Evolutionary conservation across 30 jellyfish, hydroid and myxozoan genomes (phyloP), one percentile per base, ranked within the genome.

Genomic region (Aurelia coerulea): DNA sequence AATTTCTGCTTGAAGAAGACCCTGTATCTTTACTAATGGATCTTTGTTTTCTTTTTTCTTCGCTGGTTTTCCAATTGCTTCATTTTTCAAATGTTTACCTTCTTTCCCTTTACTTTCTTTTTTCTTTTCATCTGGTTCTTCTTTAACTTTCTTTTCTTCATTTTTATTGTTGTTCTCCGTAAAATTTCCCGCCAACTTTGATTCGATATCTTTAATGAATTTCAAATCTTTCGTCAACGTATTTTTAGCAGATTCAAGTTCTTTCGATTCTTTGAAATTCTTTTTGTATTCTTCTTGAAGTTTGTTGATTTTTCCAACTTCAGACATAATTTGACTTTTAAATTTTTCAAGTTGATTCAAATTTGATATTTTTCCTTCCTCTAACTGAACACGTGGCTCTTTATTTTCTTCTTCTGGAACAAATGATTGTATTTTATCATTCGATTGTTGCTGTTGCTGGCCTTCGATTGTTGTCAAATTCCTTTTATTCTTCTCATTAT

Each of bases 1-100:
- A 72, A 90, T 90, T 70, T 90, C 99, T 2, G 96, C 99, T 49
- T 95, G 81, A 32, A 95, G 90, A n/a, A 95, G 91, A 15, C 86
- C 86, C 42, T 90, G 97, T 33, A 95, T 90, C 64, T 86, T 96
- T 0, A 68, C 90, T 67, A 95, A 78, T n/a, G 99, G 99, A 59
- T 95, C 98, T 37, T 85, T 79, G 58, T 31, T 39, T 12, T 66
- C 73, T 18, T 90, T 75, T 90, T 83, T 62, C 35, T 79, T 71
- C 64, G 89, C 60, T 59, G 87, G 67, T 49, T 85, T 80, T 72
- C 86, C 59, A 29, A 84, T 53, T 18, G 32, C 17, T 39, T 42
- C 78, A 9, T 39, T 41, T 18, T 80, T 76, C 76, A 71, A 4
- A 5, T 39, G 46, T 52, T 74, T 56, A 2, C 59, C 64, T 68